Percentiles rank a stretch among this genome's conserved stretches.
phyloP scores from a whole-genome alignment of 2,797 vertebrate genomes.

The Adelosebastes latens region DNA sequence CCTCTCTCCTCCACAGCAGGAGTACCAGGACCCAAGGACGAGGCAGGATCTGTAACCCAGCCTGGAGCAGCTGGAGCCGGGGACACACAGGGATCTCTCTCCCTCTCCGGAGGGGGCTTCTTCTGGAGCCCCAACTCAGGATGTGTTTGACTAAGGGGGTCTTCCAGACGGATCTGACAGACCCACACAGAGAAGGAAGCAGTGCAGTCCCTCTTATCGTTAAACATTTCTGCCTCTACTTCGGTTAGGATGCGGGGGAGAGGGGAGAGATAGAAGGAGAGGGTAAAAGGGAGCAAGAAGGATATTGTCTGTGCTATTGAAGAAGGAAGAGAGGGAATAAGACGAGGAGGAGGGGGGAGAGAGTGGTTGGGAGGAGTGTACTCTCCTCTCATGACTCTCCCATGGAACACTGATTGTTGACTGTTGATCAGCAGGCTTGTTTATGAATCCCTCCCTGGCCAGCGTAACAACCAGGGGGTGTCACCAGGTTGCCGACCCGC shows the following conservation, averaged over 20 bases:
- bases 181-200: constrained; percentile 56
- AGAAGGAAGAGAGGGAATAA: constrained; percentile 54
- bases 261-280: constrained; percentile 75
- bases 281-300: constrained; percentile 72
- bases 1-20: constrained; percentile 77
- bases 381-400: constrained; percentile 71
- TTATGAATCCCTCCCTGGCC: constrained; percentile 68
- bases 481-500: constrained; percentile 70
- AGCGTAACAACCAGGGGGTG: constrained; percentile 66
- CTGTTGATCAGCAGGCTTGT: constrained; percentile 59
- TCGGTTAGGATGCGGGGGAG: constrained; percentile 65
- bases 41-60: constrained; percentile 60
- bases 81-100: constrained; percentile 44
- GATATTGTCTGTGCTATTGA: constrained; percentile 68
- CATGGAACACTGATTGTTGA: constrained; percentile 70
- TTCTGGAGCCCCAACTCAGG: constrained; percentile 71
- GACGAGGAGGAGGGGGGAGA: constrained; percentile 46
- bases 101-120: constrained; percentile 55
- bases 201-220: constrained; percentile 52
- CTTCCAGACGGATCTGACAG: constrained; percentile 67
- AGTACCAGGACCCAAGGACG: constrained; percentile 69
- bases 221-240: constrained; percentile 52
- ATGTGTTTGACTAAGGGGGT: constrained; percentile 71
- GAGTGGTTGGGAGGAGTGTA: constrained; percentile 58
- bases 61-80: constrained; percentile 58